Evolutionary conservation across 1,140 invertebrate species (phyloP), one percentile per base, ranked within the genome.

Genomic region (Aphelinus certus): DNA sequence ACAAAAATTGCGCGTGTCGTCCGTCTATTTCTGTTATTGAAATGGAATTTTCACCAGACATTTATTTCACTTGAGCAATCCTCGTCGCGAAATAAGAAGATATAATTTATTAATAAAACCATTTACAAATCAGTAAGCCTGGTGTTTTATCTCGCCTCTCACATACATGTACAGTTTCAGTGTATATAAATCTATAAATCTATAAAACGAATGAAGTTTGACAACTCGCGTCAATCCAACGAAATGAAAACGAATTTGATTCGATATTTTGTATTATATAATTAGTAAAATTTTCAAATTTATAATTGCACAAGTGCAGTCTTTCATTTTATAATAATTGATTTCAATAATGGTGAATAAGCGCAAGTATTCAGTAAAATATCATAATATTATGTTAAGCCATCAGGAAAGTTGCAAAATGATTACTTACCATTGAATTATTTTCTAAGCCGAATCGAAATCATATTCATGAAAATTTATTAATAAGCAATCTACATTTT

Each of bases 91-190:
- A 84, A 84, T 82, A 86, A 86, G 80, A 84, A 79, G 81, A 84
- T 79, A 87, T 87, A 87, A 88, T 87, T 88, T 88, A 88, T 87
- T 86, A 86, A 86, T 87, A 87, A 87, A 88, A 87, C 80, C 82
- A 87, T 87, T 87, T 86, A 83, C 82, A 87, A 87, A 86, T 84
- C 81, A 86, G 84, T 73, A 70, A 81, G 79, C 65, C 48, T n/a
- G 56, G 43, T 56, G 48, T 68, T 68, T 74, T 49, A 74, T 55
- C 68, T 69, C 10, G 45, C 72, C 58, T 4, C 7, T 43, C 45
- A 2, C 7, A 3, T 61, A 61, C 6, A 46, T 6, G 1, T n/a
- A 43, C 7, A 61, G 5, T 45, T 6, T 26, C 7, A 43, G 3
- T 66, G 26, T 49, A 56, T 6, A 66, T 57, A 57, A 7, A 7